These are phyloP conservation scores for Pampus argenteus DNA, from an alignment of 2,797 vertebrate species.

Conservation along the genomic window DNA sequence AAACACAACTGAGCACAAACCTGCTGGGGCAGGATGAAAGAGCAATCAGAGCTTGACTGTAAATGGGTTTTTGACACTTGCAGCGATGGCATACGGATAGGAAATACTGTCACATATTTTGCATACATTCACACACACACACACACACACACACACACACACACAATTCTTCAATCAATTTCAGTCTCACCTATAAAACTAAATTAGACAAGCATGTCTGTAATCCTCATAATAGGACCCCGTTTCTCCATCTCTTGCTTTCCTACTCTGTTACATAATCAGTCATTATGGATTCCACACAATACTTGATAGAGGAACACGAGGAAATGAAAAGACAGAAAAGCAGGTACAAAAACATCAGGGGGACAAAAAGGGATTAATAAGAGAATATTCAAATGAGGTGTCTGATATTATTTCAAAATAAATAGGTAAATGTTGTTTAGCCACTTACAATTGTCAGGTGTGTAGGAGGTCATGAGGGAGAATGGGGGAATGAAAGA, in stretches of 20 bases:
- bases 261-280: constrained; percentile 13
- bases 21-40: constrained; percentile 37
- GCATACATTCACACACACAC: constrained; percentile 29
- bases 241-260: constrained; percentile 20
- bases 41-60: constrained; percentile 45
- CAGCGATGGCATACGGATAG: constrained; percentile 22
- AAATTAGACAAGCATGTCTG: constrained; percentile 54
- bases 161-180: constrained; percentile 30
- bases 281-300: constrained; percentile 61
- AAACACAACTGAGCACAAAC: constrained; percentile 49
- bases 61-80: constrained; percentile 50
- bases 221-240: constrained; percentile 31
- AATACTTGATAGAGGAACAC: constrained; percentile 49
- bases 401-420: constrained; percentile 54
- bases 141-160: neutral
- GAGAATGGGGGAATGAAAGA: constrained; percentile 35
- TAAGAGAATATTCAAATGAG: constrained; percentile 68
- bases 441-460: constrained; percentile 51
- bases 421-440: constrained; percentile 61
- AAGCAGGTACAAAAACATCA: constrained; percentile 39
- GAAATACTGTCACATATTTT: constrained; percentile 20
- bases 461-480: constrained; percentile 4
- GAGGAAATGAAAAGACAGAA: constrained; percentile 68
- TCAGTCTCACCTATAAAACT: constrained; percentile 32
- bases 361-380: constrained; percentile 42